These are phyloP conservation scores for Alcis repandata DNA, from an alignment of 2,888 invertebrate genomes.

Conservation along the genomic window DNA sequence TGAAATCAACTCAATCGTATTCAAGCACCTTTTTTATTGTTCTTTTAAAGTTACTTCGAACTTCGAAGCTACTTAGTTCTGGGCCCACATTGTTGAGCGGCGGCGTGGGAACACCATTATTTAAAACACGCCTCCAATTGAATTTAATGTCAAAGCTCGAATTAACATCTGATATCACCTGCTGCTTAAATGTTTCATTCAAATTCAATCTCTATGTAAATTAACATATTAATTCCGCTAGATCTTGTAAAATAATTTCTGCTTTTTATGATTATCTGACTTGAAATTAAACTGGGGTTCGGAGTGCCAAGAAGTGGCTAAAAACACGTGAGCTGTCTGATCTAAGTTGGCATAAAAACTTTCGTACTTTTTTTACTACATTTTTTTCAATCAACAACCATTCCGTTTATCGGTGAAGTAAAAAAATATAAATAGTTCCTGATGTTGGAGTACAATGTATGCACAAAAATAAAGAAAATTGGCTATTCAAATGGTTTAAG, in stretches of 20 bases:
- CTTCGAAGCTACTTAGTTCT: too few species aligned
- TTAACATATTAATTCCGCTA: slow-evolving; percentile 16
- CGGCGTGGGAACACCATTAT: slow-evolving; percentile 19
- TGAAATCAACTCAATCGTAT: not conserved
- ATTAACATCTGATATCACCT: slow-evolving; percentile 29
- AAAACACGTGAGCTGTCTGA: not conserved
- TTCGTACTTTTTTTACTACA: too few species aligned
- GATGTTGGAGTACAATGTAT: not conserved
- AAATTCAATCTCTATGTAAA: slow-evolving; percentile 30
- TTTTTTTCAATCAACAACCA: too few species aligned
- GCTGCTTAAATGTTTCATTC: slow-evolving; percentile 32
- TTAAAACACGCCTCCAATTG: slow-evolving; percentile 17
- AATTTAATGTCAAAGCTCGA: slow-evolving; percentile 32
- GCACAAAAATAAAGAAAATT: too few species aligned
- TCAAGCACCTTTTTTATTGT: not conserved
- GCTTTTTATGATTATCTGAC: slow-evolving; percentile 15
- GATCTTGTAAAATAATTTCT: slow-evolving; percentile 6
- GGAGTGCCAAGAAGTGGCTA: not conserved
- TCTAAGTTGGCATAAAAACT: too few species aligned
- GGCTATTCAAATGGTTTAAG: not conserved
- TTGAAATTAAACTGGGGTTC: not conserved
- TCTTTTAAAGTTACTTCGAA: not conserved
- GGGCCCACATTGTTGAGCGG: slow-evolving; percentile 9
- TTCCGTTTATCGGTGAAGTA: too few species aligned
- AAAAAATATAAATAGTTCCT: too few species aligned